Evolutionary conservation across 2,797 vertebrate species (phyloP).

Genomic region (Dendrocincla tyrannina): DNA sequence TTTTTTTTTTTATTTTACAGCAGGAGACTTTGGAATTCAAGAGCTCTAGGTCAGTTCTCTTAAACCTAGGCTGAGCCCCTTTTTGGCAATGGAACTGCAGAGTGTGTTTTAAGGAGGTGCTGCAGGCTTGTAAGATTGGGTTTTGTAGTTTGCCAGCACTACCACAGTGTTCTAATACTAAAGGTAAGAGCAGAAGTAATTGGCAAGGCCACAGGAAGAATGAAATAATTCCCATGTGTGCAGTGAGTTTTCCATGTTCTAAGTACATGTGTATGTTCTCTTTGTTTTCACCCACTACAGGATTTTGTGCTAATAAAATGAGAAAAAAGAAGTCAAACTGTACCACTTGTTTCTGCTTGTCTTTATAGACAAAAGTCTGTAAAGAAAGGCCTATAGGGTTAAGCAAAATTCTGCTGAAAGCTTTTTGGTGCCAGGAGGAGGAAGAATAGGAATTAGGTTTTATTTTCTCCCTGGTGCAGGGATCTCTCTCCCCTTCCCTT

Average conservation of each 20-base stretch:
- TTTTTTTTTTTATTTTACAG: neutral
- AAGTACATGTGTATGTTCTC: neutral
- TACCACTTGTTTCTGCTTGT: neutral
- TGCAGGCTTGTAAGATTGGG: neutral
- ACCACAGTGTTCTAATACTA: neutral
- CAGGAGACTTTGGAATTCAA: neutral
- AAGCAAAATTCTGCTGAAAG: neutral
- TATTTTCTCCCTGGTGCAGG: neutral
- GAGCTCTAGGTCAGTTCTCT: neutral
- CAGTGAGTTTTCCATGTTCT: conserved; percentile 7
- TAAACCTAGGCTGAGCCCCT: neutral
- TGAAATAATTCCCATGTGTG: neutral
- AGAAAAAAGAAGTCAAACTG: neutral
- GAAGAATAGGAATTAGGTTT: neutral
- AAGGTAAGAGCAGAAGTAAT: neutral
- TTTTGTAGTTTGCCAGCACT: neutral
- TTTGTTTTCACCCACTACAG: neutral
- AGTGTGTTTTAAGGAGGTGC: neutral
- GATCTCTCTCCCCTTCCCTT: neutral
- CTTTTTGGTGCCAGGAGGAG: neutral
- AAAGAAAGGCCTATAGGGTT: neutral
- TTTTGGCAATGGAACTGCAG: neutral
- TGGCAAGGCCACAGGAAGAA: neutral
- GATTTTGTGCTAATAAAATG: conserved; percentile 64
- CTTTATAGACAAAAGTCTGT: neutral